These are phyloP conservation scores for Chydorus sphaericus DNA, from an alignment of 2,888 invertebrate genomes.

Conservation along the genomic window DNA sequence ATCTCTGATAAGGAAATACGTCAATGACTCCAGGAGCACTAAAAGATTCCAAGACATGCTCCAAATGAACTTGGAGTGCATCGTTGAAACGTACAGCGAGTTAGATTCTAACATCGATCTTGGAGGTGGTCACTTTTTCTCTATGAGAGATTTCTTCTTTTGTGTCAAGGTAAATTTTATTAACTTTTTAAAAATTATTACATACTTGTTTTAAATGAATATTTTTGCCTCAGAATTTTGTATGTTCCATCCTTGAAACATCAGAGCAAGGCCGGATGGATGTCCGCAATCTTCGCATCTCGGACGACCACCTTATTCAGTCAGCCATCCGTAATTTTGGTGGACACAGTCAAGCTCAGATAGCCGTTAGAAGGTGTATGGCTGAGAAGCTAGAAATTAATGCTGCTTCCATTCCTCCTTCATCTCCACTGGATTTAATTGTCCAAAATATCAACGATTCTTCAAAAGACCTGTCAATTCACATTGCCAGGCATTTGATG, in stretches of 20 bases:
- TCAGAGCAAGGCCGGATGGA: not conserved
- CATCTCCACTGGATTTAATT: not conserved
- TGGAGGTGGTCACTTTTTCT: slow-evolving; percentile 8
- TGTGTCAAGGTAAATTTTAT: too few species aligned
- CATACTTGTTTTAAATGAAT: too few species aligned
- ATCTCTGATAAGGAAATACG: not conserved
- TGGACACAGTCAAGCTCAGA: not conserved
- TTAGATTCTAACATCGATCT: not conserved
- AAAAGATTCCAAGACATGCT: not conserved
- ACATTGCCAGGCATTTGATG: slow-evolving; percentile 10
- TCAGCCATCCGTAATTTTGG: slow-evolving; percentile 8
- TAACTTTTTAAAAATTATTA: too few species aligned
- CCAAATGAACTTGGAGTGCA: not conserved
- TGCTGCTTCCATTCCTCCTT: not conserved
- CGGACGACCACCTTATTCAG: not conserved
- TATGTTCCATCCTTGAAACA: not conserved
- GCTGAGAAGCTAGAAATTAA: not conserved
- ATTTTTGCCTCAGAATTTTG: too few species aligned
- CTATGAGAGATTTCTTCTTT: slow-evolving; percentile 11
- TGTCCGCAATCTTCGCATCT: not conserved
- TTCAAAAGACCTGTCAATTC: not conserved
- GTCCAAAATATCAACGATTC: slow-evolving; percentile 3
- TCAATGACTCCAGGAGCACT: not conserved
- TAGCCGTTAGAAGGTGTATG: not conserved
- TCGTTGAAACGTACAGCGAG: not conserved